Evolutionary conservation across 2,113 vertebrate genomes (phyloP), one percentile per base, ranked within the genome.

Genomic region (Tachuris rubrigastra): DNA sequence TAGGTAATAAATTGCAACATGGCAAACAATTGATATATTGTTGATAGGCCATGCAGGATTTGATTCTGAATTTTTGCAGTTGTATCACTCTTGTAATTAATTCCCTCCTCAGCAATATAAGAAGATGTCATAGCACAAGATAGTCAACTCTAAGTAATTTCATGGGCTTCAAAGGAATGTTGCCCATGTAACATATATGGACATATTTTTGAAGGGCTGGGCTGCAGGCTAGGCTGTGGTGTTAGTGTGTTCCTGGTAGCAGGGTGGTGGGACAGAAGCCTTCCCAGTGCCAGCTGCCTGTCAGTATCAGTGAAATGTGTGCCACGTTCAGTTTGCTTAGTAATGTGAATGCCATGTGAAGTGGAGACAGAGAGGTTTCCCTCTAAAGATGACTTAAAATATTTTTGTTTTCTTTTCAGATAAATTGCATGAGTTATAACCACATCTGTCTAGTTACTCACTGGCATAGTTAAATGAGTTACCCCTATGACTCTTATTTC

Each of bases 261-360:
- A 50, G 66, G 35, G 37, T 66, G 65, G 18, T 0, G 5, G 17
- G 76, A 13, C 33, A 49, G 91, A 56, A 62, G 20, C 19, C 20
- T 52, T 21, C 27, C 33, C 0, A 0, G 31, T 65, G 47, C 67
- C 30, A 73, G 65, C 73, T 87, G 42, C 41, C 46, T 0, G 0
- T 65, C 47, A 41, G n/a, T 30, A 39, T 16, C 16, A 4, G 4
- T 9, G 28, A 22, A 44, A 49, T 8, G 0, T 5, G 12, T 27
- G 20, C 18, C 33, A 31, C 8, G 1, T 46, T 62, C 14, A 5
- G 15, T 77, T 77, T 69, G 31, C 47, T 63, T 44, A 44, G 52
- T 50, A 66, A 23, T 20, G 35, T 28, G 25, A 72, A 19, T 12
- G 24, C 60, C 9, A 5, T 14, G 39, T 44, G 0, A 3, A 27